Percentiles rank a stretch among this genome's conserved stretches.
Evolutionary conservation across 53 echinoderm and acorn worm genomes (phyloP).

Genomic region (Temnopleurus reevesii): DNA sequence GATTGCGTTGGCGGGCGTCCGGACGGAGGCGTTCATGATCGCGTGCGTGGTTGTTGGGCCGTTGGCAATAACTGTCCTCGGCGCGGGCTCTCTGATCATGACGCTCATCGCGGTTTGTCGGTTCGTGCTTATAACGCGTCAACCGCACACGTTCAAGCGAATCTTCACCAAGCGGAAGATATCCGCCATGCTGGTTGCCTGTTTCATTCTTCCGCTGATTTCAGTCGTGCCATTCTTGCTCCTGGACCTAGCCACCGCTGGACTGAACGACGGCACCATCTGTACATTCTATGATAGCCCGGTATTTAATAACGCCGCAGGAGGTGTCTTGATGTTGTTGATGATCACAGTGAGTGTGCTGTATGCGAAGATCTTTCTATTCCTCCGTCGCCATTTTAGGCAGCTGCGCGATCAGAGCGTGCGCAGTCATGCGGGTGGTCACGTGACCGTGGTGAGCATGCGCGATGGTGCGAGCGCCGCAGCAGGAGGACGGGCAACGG

Average conservation of each 20-base stretch:
- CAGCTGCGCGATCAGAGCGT: background rate
- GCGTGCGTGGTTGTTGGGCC: background rate
- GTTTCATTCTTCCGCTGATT: background rate
- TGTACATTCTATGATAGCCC: constrained; percentile 1
- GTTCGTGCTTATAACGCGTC: constrained; percentile 5
- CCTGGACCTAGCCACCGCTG: background rate
- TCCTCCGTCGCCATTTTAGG: constrained; percentile 9
- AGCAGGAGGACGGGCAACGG: background rate
- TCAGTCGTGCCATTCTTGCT: background rate
- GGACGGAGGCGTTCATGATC: background rate
- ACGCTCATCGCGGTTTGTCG: constrained; percentile 27
- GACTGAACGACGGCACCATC: constrained; percentile 34
- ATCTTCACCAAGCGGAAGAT: background rate
- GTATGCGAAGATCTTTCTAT: background rate
- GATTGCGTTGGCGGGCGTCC: constrained; percentile 10
- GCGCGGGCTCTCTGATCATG: background rate
- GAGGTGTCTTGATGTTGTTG: background rate
- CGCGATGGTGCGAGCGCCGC: no score
- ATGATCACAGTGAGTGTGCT: background rate
- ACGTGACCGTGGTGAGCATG: background rate
- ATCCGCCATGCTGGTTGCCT: background rate
- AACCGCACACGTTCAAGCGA: background rate
- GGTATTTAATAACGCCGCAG: background rate
- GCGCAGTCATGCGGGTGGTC: background rate
- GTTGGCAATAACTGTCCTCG: background rate